These are phyloP conservation scores for Fragum sueziense DNA, from an alignment of 2,888 invertebrate genomes.

Conservation along the genomic window DNA sequence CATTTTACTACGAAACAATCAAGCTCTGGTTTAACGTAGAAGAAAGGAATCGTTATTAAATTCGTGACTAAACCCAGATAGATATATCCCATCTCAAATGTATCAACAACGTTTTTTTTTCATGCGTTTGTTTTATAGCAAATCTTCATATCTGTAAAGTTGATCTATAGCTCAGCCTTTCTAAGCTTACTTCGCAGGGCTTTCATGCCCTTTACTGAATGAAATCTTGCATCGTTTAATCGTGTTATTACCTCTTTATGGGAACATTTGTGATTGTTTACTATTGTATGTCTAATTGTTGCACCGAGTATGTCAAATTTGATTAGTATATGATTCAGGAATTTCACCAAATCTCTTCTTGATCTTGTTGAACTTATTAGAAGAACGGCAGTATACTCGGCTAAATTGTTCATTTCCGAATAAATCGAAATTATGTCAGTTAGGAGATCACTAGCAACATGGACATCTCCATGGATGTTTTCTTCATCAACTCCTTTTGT, in stretches of 20 bases:
- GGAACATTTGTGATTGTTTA: background rate
- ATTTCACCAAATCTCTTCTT: background rate
- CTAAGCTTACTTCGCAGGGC: constrained; percentile 8
- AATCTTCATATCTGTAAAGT: too few relatives aligned
- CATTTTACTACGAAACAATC: too few relatives aligned
- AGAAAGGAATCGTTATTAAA: too few relatives aligned
- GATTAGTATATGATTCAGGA: background rate
- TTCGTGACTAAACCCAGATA: too few relatives aligned
- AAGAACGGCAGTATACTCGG: constrained; percentile 60
- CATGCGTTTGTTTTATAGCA: too few relatives aligned
- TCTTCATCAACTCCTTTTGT: too few relatives aligned
- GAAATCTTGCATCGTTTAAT: constrained; percentile 32
- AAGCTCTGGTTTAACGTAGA: too few relatives aligned
- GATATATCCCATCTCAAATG: too few relatives aligned
- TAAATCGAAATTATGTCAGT: constrained; percentile 54
- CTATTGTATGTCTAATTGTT: background rate
- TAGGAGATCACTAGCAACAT: constrained; percentile 45
- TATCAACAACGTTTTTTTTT: too few relatives aligned
- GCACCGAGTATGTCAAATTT: background rate
- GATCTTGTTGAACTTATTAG: constrained; percentile 4
- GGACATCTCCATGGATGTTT: too few relatives aligned
- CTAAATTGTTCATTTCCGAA: constrained; percentile 57
- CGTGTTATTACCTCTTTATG: constrained; percentile 17
- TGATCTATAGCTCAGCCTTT: background rate
- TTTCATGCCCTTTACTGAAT: constrained; percentile 31